phyloP scores from a whole-genome alignment of 2,888 invertebrate species.

The Agriopis leucophaearia region DNA sequence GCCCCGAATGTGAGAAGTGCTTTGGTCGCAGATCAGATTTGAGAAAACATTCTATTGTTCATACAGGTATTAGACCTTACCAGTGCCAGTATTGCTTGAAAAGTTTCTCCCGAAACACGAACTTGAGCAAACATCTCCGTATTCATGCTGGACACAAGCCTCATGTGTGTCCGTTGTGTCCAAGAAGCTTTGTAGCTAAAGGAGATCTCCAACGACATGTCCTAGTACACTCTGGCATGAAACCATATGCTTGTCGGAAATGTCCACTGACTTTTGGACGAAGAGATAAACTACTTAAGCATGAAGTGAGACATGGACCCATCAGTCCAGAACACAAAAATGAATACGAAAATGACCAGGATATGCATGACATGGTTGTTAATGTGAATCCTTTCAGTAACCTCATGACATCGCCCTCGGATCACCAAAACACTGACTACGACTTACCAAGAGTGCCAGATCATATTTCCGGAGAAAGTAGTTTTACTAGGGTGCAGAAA shows the following conservation, averaged over 20 bases:
- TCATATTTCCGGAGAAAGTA: slow-evolving; percentile 81
- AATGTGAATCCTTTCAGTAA: slow-evolving; percentile 87
- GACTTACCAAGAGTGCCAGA: slow-evolving; percentile 83
- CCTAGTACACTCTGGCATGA: slow-evolving; percentile 88
- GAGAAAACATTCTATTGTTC: slow-evolving; percentile 91
- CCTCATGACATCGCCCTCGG: slow-evolving; percentile 76
- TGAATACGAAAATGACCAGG: slow-evolving; percentile 68
- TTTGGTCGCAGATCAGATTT: slow-evolving; percentile 90
- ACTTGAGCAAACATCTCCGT: slow-evolving; percentile 90
- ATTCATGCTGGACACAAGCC: slow-evolving; percentile 91
- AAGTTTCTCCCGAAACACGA: slow-evolving; percentile 92
- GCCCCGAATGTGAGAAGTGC: slow-evolving; percentile 89
- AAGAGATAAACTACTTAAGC: slow-evolving; percentile 89
- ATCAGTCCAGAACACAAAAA: slow-evolving; percentile 62
- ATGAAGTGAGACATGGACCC: slow-evolving; percentile 88
- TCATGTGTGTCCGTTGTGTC: slow-evolving; percentile 90
- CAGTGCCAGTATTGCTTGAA: slow-evolving; percentile 91
- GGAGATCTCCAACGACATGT: slow-evolving; percentile 89
- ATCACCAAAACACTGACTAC: slow-evolving; percentile 69
- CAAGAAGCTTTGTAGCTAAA: slow-evolving; percentile 90
- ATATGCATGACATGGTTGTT: slow-evolving; percentile 86
- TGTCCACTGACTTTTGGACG: slow-evolving; percentile 89
- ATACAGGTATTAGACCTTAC: slow-evolving; percentile 91
- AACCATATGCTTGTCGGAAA: slow-evolving; percentile 88
- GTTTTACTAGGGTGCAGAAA: slow-evolving; percentile 76